Base-by-base conservation (phyloP, 2,888 invertebrate species). In the Drosophila kokeensis region DNA sequence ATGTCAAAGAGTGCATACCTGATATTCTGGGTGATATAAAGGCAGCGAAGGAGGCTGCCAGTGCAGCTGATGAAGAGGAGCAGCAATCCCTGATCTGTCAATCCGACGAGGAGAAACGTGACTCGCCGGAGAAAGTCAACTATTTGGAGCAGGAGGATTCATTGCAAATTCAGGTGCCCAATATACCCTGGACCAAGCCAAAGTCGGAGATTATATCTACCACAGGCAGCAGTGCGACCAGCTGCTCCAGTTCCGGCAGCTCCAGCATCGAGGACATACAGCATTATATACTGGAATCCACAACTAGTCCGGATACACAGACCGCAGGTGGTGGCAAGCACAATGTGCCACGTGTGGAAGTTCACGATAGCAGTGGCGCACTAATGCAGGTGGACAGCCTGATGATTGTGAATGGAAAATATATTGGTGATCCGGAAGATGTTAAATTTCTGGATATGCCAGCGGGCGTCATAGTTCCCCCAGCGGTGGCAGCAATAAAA, bases 291-390 rank as follows among this genome's bases (percentile, higher is more conserved):
- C 77, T 93, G 30, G 93, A 93, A 68, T 93, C 93, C 1, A 93
- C 93, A 3, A 93, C 93, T 32, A 93, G 93, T 87, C 93, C 93
- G 2, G 93, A 93, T 32, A 93, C 93, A 0, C 93, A 93, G 62
- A 92, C 92, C 10, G 66, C 69, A 0, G 79, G 78, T 0, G 79
- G 79, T 0, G 79, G 79, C 11, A 87, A 83, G 49, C 92, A 91
- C 65, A 91, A 91, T 69, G 96, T 96, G 1, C 97, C 97, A 0
- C 94, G 96, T 61, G 93, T 97, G 0, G 96, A 96, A 92, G 95
- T 97, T 13, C 96, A 96, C 89, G 95, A 96, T 79, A 96, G 95
- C 58, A 95, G 95, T 45, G 96, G 96, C 0, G 95, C 96, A 75
- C 91, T 96, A 13, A 94, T 96, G 92, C 94, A 95, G 83, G 92